Evolutionary conservation across 1,140 invertebrate genomes (phyloP).

Genomic region (Drosophila bocki): DNA sequence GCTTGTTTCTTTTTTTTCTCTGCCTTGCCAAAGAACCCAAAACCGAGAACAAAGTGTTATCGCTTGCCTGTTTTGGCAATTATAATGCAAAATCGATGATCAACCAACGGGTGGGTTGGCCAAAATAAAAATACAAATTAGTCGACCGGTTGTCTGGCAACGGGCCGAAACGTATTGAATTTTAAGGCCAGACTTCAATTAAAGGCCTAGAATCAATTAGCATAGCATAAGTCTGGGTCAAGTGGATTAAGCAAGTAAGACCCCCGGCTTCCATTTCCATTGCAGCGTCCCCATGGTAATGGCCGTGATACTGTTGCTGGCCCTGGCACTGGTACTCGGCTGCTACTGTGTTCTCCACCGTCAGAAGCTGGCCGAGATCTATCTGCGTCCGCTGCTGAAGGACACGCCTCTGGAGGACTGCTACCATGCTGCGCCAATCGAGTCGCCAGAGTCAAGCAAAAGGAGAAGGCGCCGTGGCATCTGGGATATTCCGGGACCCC

Average conservation of each 20-base stretch:
- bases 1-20: conserved; percentile 41
- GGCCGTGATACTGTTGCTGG: conserved; percentile 81
- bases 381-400: conserved; percentile 71
- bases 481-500: conserved; percentile 90
- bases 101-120: conserved; percentile 18
- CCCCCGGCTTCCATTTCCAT: conserved; percentile 9
- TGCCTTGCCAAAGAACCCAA: conserved; percentile 26
- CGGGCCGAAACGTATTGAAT: conserved; percentile 22
- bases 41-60: conserved; percentile 50
- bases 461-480: conserved; percentile 53
- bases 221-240: conserved; percentile 48
- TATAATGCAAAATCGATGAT: conserved; percentile 64
- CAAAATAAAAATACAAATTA: conserved; percentile 25
- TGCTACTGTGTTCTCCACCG: conserved; percentile 77
- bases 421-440: conserved; percentile 73
- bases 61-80: conserved; percentile 38
- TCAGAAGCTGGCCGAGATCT: conserved; percentile 65
- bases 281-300: conserved; percentile 76
- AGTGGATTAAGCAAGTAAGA: conserved; percentile 38
- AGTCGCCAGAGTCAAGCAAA: conserved; percentile 22
- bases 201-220: conserved; percentile 62
- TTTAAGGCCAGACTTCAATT: conserved; percentile 58
- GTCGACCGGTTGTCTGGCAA: conserved; percentile 65
- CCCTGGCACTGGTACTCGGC: conserved; percentile 76
- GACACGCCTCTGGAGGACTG: conserved; percentile 64